Evolutionary conservation across 1,140 invertebrate species (phyloP).

Genomic region (Bombus fervidus): DNA sequence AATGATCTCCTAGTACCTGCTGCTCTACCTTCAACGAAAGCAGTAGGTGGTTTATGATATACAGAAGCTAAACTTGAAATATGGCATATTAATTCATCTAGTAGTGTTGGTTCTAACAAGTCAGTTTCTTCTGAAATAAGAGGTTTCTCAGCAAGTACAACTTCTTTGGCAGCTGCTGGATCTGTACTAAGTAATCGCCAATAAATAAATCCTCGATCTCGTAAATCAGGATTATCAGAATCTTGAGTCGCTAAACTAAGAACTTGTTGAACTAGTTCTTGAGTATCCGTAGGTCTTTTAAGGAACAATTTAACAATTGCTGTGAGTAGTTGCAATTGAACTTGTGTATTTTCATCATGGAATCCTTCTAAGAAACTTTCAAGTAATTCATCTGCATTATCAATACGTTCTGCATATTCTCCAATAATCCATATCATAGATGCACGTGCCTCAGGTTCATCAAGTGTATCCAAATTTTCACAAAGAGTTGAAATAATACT

Average conservation of each 20-base stretch:
- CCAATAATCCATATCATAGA: conserved; percentile 99
- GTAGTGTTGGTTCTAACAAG: conserved; percentile 97
- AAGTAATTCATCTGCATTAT: conserved; percentile 99
- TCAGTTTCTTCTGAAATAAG: conserved; percentile 99
- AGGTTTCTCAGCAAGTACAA: conserved; percentile 99
- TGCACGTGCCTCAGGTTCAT: conserved; percentile 99
- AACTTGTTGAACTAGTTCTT: conserved; percentile 98
- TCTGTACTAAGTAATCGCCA: conserved; percentile 99
- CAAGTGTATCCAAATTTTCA: conserved; percentile 99
- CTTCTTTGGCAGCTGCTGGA: conserved; percentile 99
- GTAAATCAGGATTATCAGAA: conserved; percentile 99
- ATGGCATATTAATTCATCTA: conserved; percentile 99
- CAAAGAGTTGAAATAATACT: conserved; percentile 99
- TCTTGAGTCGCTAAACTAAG: conserved; percentile 97
- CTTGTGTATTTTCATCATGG: conserved; percentile 99
- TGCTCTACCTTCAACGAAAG: conserved; percentile 96
- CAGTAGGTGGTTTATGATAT: conserved; percentile 99
- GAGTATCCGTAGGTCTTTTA: conserved; percentile 98
- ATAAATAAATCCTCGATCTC: conserved; percentile 99
- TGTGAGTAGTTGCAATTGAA: conserved; percentile 97
- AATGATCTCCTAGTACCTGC: conserved; percentile 87
- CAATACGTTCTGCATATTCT: conserved; percentile 99
- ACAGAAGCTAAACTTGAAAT: conserved; percentile 99
- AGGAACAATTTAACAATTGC: conserved; percentile 99
- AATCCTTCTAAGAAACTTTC: conserved; percentile 99